A percentile compares a stretch with the other conserved stretches of the same genome.
Evolutionary conservation across 2,113 vertebrate genomes (phyloP).

Genomic region (Progne subis): DNA sequence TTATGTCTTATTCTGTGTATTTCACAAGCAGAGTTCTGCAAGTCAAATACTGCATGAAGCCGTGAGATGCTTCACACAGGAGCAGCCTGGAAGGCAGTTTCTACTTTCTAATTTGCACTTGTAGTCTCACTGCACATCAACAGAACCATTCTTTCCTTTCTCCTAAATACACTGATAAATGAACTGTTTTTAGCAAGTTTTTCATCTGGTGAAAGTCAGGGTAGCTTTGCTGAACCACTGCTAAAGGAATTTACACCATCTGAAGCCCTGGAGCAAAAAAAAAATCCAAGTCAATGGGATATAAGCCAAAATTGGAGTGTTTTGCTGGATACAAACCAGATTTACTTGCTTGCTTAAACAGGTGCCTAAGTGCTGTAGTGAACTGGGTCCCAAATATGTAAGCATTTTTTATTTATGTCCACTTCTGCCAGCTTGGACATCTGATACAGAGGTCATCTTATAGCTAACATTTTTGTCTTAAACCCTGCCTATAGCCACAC

Average conservation of each 20-base stretch:
- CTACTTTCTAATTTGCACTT: background rate
- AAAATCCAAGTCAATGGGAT: background rate
- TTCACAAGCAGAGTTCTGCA: background rate
- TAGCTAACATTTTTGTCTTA: constrained; percentile 42
- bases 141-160: background rate
- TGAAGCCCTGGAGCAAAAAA: background rate
- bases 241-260: constrained; percentile 12
- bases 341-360: constrained; percentile 34
- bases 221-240: background rate
- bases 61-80: background rate
- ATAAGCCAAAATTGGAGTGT: constrained; percentile 19
- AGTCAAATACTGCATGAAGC: background rate
- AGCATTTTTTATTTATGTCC: constrained; percentile 27
- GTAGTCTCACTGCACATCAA: background rate
- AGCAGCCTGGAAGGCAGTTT: background rate
- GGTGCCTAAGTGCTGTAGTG: constrained; percentile 11
- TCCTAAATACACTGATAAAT: background rate
- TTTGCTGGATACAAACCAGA: constrained; percentile 34
- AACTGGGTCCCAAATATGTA: background rate
- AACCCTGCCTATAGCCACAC: background rate
- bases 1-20: background rate
- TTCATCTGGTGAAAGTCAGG: background rate
- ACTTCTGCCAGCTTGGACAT: constrained; percentile 32
- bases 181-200: background rate
- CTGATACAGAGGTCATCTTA: constrained; percentile 41